Evolutionary conservation across 1,140 invertebrate genomes (phyloP), one percentile per base, ranked within the genome.

Genomic region (Caerostris darwini): DNA sequence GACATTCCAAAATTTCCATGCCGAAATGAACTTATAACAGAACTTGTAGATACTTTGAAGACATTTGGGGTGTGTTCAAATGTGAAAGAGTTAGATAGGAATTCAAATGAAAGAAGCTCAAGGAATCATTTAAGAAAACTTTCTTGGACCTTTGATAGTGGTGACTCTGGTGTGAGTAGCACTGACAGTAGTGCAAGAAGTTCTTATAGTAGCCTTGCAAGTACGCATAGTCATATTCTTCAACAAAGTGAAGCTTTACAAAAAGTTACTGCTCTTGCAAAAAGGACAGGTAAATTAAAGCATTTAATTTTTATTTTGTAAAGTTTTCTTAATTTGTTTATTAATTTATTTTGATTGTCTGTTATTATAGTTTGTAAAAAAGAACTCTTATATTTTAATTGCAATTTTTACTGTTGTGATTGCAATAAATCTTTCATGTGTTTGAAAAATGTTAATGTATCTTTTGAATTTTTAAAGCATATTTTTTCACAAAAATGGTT

Each of bases 1-100:
- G 99, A 99, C 96, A 96, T 99, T 95, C 99, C 99, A 0, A 96
- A 97, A 85, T 99, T 99, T 96, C 99, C 99, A 0, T 98, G 99
- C 95, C 97, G 97, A 95, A 97, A 97, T 93, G 98, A 99, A 95
- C 98, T 99, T 95, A 97, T 98, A 94, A 97, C 97, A 83, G 99
- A 99, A 96, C 97, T 99, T 58, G 97, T 97, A 95, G 97, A 98
- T 95, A 96, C 98, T 90, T 96, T 99, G 94, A 97, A 98, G 95
- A 98, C 53, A 7, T 94, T 90, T 94, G 94, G 94, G 3, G 88
- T 94, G 5, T 64, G 92, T 12, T 83, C 85, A n/a, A 71, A 61
- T 87, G 58, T 56, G 19, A 90, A 90, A 59, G 92, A 59, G 50
- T 53, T 92, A 8, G 93, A 94, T 90, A 14, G 92, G 5, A 95